phyloP scores from a whole-genome alignment of 2,113 vertebrate species.

The Tylochromis polylepis region DNA sequence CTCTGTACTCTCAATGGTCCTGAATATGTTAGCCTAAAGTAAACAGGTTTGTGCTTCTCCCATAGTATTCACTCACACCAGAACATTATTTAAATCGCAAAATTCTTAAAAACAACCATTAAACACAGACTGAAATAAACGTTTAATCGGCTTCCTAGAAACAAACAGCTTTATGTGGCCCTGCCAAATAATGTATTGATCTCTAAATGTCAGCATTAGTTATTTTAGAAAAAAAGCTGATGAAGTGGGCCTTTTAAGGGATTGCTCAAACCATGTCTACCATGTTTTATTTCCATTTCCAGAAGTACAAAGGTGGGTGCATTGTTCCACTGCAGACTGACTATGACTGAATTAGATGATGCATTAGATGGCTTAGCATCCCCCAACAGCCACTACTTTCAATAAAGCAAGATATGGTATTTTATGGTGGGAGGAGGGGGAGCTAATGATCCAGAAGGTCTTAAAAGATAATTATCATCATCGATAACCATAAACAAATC shows the following conservation, averaged over 20 bases:
- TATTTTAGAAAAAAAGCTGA: not conserved
- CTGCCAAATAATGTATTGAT: not conserved
- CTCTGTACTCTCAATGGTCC: not conserved
- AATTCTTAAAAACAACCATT: not conserved
- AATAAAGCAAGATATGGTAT: not conserved
- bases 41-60: not conserved
- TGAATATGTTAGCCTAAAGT: not conserved
- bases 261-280: not conserved
- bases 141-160: not conserved
- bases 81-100: not conserved
- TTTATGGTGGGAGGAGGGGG: not conserved
- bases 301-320: not conserved
- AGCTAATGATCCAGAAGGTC: not conserved
- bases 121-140: not conserved
- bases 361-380: not conserved
- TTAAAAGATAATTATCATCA: not conserved
- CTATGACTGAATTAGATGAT: not conserved
- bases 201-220: not conserved
- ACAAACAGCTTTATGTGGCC: not conserved
- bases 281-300: not conserved
- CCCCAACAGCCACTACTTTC: not conserved
- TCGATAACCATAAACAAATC: not conserved
- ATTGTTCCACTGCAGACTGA: not conserved
- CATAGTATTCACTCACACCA: not conserved
- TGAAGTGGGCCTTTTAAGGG: not conserved